Base-by-base conservation (phyloP, 2,888 invertebrate genomes). In the Gasteruption jaculator region DNA sequence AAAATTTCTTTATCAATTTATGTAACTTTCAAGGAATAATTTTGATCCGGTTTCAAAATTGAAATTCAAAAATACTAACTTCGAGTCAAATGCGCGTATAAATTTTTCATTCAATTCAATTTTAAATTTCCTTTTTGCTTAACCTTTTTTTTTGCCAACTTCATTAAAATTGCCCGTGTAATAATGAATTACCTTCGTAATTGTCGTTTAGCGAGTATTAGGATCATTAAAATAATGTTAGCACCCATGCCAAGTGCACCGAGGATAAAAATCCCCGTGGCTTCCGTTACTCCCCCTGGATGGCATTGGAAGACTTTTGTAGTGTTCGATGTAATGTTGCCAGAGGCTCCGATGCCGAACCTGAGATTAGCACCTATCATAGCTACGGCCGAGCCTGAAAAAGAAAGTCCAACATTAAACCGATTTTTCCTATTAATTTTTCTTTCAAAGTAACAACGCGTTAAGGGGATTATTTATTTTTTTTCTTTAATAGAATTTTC, bases 341-440 rank as follows among this genome's bases (percentile, higher is more conserved):
- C 81, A 16, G 80, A 78, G 24, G 80, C 80, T 21, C 81, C 83
- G 70, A 81, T 83, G 45, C 79, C 79, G 58, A 77, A 79, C 54
- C 86, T 80, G 49, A 86, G 77, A 71, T 86, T 86, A 56, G 85
- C 85, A 45, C 85, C 85, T 59, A 86, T 85, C 85, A 86, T 86
- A 54, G 83, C 85, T 69, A 83, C 83, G 52, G 83, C 82, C 57
- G 82, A 82, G 47, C 83, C 85, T 79, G 76, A 8, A 57, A 65
- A 15, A 29, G 27, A 31, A 26, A 36, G 40, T 29, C 24, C 7
- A n/a, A n/a, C n/a, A n/a, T n/a, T n/a, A n/a, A n/a, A n/a, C n/a
- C n/a, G n/a, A n/a, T n/a, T n/a, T n/a, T n/a, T n/a, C n/a, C n/a
- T n/a, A n/a, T n/a, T n/a, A n/a, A n/a, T n/a, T n/a, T n/a, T n/a